Evolutionary conservation across 1,140 invertebrate species (phyloP).

Genomic region (Frieseomelitta varia): DNA sequence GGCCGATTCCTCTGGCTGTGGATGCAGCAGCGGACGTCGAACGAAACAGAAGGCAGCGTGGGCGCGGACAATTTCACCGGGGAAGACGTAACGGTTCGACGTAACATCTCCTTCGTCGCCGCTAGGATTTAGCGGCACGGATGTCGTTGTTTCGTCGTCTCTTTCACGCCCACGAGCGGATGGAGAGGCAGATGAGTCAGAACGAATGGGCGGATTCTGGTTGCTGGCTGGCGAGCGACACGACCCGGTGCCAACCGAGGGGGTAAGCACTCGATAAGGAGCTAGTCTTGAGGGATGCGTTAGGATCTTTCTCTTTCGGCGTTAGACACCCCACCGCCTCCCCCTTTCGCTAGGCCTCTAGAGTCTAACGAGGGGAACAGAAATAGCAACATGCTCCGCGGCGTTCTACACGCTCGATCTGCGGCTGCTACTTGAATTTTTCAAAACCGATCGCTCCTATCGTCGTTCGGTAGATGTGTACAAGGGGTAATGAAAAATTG

Average conservation of each 20-base stretch:
- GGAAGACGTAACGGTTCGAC: conserved; percentile 37
- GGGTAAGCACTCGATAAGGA: neutral
- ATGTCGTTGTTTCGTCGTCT: conserved; percentile 44
- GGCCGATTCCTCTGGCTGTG: conserved; percentile 2
- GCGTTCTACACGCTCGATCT: neutral
- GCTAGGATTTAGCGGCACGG: conserved; percentile 52
- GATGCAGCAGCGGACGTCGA: conserved; percentile 6
- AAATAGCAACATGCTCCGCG: conserved; percentile 13
- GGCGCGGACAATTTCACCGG: conserved; percentile 39
- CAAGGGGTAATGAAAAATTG: too few relatives aligned
- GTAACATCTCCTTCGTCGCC: conserved; percentile 56
- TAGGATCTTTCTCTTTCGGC: conserved; percentile 34
- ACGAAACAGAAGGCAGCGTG: conserved; percentile 42
- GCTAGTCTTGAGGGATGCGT: conserved; percentile 58
- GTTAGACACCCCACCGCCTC: neutral
- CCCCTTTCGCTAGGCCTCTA: neutral
- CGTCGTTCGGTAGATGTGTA: too few relatives aligned
- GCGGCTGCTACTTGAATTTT: neutral
- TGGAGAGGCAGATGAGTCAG: conserved; percentile 50
- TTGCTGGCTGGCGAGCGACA: conserved; percentile 12
- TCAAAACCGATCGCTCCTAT: neutral
- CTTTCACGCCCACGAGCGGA: conserved; percentile 49
- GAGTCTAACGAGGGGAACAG: neutral
- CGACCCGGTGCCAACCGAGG: conserved; percentile 31
- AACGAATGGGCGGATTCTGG: conserved; percentile 50